Evolutionary conservation across 2,113 vertebrate species (phyloP), one percentile per base, ranked within the genome.

Genomic region (Mungos mungo): DNA sequence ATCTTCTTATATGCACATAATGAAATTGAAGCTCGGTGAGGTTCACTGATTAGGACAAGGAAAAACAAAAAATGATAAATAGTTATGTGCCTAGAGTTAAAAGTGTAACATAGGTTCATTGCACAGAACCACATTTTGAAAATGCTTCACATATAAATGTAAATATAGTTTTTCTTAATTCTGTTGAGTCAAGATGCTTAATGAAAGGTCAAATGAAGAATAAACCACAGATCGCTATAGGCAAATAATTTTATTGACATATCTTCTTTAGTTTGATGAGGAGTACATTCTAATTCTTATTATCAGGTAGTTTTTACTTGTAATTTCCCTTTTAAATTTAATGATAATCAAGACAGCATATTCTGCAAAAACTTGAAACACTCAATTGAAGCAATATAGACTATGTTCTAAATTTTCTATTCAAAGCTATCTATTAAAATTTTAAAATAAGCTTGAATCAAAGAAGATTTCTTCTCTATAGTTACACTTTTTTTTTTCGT

Each of bases 361-460:
- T 21, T 47, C 25, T 94, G 35, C 3, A 63, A 95, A 94, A 90
- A 38, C 15, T 83, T 80, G 82, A 93, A 96, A 45, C 12, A 81
- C 29, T 31, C 82, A 81, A 23, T 89, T 94, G 25, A 21, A 88
- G 87, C n/a, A 71, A 85, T 72, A 35, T 63, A 81, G 33, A 4
- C 33, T 77, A 45, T 84, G 25, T 63, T 93, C 45, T 91, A 79
- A 86, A 83, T 93, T 85, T 96, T 11, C 41, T 72, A 79, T 63
- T 93, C n/a, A 85, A 65, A 35, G 16, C 86, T 96, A 96, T 95
- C 60, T 93, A n/a, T 77, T 86, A 65, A 85, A 86, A 50, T 29
- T 76, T 21, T 29, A 21, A 90, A 90, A 71, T 88, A 82, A 93
- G 63, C 15, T 60, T 72, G 79, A 89, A 68, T 82, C 65, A 84